Conservation (phyloP, 2,797 vertebrate species). For the Poecilia gillii region DNA sequence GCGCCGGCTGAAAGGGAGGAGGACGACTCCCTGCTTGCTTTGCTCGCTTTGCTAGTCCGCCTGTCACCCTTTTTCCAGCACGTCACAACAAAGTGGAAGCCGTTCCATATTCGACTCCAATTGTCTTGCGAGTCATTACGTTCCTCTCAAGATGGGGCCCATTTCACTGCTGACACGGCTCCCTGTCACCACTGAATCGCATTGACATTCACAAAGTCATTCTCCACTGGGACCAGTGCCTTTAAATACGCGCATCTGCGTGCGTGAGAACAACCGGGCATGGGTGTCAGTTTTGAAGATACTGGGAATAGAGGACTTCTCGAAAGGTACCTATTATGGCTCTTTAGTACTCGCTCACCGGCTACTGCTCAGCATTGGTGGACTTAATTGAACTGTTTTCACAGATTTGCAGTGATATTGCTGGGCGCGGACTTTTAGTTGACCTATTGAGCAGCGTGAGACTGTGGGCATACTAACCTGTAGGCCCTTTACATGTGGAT, state of each 20-base stretch:
- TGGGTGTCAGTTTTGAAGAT: conserved; percentile 39
- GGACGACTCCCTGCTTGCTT: conserved; percentile 39
- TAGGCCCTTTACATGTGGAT: conserved; percentile 65
- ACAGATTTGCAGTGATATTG: conserved; percentile 48
- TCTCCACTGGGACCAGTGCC: conserved; percentile 50
- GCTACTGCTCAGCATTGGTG: conserved; percentile 35
- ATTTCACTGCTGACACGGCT: conserved; percentile 68
- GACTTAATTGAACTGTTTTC: conserved; percentile 63
- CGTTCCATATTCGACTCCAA: conserved; percentile 60
- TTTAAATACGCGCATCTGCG: conserved; percentile 21
- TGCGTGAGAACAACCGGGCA: conserved; percentile 9
- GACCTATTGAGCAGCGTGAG: conserved; percentile 67
- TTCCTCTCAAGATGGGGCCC: conserved; percentile 63
- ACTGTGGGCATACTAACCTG: conserved; percentile 71
- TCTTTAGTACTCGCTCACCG: conserved; percentile 44
- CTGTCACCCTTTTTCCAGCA: conserved; percentile 63
- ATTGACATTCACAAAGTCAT: conserved; percentile 74
- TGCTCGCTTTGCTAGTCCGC: conserved; percentile 32
- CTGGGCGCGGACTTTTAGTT: conserved; percentile 44
- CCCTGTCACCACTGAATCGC: conserved; percentile 65
- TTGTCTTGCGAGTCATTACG: conserved; percentile 73
- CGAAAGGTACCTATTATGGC: conserved; percentile 30
- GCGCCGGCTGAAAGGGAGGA: conserved; percentile 4
- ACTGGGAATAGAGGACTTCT: conserved; percentile 13
- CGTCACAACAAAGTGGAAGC: conserved; percentile 67